Percentiles rank a stretch among this genome's conserved stretches.
phyloP scores from a whole-genome alignment of 2,888 invertebrate genomes.

The Apocheima hispidaria region DNA sequence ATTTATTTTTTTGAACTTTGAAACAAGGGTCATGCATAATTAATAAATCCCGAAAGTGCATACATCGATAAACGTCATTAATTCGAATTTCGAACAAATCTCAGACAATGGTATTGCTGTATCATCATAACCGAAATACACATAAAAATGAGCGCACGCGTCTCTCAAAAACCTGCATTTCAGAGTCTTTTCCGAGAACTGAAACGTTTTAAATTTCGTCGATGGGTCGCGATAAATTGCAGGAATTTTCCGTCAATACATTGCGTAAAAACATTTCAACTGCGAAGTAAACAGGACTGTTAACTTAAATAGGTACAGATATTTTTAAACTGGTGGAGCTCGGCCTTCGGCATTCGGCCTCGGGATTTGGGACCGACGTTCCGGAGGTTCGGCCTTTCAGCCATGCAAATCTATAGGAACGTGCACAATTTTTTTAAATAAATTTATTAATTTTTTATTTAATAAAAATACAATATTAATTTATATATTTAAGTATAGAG shows the following conservation, averaged over 20 bases:
- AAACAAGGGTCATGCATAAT: not conserved
- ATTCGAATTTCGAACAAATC: conserved; percentile 35
- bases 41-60: not conserved
- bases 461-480: too few species aligned
- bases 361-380: too few species aligned
- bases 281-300: conserved; percentile 5
- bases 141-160: conserved; percentile 48
- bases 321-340: not conserved
- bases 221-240: conserved; percentile 48
- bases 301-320: not conserved
- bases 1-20: too few species aligned
- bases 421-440: too few species aligned
- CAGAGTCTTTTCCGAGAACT: conserved; percentile 59
- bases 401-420: too few species aligned
- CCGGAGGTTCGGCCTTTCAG: too few species aligned
- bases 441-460: too few species aligned
- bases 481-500: too few species aligned
- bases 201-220: conserved; percentile 59
- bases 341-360: too few species aligned
- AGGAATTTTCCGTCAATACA: conserved; percentile 58
- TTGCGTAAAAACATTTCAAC: conserved; percentile 56
- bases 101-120: conserved; percentile 45
- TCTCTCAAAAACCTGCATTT: conserved; percentile 56
- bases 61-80: not conserved
- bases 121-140: conserved; percentile 45